A percentile compares a stretch with the other conserved stretches of the same genome.
Evolutionary conservation across 35 echinoderm and acorn worm genomes (phyloP).

Genomic region (Acanthaster planci): DNA sequence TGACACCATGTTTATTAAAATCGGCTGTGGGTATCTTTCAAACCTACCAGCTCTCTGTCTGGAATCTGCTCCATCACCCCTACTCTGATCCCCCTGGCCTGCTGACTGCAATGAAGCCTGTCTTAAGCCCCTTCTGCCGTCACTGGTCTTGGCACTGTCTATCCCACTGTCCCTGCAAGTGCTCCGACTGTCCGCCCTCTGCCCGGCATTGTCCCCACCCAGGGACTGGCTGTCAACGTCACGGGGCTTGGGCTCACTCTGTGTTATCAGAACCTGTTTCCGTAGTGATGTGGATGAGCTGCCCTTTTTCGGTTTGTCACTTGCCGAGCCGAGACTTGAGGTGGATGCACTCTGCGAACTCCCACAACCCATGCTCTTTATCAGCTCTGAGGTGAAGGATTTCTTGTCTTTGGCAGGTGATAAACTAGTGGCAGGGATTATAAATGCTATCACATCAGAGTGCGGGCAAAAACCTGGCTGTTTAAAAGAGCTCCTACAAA

Average conservation of each 20-base stretch:
- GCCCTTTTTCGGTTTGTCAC: neutral
- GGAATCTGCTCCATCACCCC: neutral
- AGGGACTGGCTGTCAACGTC: slow-evolving; percentile 31
- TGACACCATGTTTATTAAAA: too few species aligned
- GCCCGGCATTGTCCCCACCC: neutral
- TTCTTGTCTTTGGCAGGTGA: neutral
- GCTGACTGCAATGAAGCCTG: neutral
- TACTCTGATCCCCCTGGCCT: neutral
- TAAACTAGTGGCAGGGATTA: neutral
- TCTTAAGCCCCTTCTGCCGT: slow-evolving; percentile 35
- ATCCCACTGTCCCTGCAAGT: slow-evolving; percentile 76
- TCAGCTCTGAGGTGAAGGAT: neutral
- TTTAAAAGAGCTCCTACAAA: too few species aligned
- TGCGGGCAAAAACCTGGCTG: too few species aligned
- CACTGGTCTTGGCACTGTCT: slow-evolving; percentile 78
- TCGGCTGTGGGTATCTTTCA: too few species aligned
- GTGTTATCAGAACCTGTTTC: slow-evolving; percentile 28
- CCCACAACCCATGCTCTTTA: slow-evolving; percentile 30
- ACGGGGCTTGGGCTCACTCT: neutral
- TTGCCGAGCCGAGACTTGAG: neutral
- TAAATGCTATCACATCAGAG: too few species aligned
- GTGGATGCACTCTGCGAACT: slow-evolving; percentile 7
- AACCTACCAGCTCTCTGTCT: slow-evolving; percentile 9
- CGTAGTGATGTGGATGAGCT: neutral
- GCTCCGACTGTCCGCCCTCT: slow-evolving; percentile 56